Evolutionary conservation across 2,113 vertebrate genomes (phyloP).

Genomic region (Tympanuchus pallidicinctus): DNA sequence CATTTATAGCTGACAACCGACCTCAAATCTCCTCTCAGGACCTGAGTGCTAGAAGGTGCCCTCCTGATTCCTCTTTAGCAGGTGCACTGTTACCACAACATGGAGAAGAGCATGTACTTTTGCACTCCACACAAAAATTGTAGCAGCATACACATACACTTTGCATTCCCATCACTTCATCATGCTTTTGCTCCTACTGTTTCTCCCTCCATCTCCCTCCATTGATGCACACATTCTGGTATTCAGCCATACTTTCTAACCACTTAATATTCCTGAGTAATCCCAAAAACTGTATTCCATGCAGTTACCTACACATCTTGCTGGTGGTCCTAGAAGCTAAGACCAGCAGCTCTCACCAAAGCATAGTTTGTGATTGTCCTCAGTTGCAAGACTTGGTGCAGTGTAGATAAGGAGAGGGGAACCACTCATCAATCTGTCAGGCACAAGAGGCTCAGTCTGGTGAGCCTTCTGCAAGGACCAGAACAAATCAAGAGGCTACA

Average conservation of each 20-base stretch:
- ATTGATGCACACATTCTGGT: background rate
- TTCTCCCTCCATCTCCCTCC: background rate
- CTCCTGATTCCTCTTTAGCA: background rate
- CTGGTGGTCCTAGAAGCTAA: background rate
- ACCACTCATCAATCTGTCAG: background rate
- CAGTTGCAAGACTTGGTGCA: fast-evolving
- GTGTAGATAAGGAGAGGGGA: background rate
- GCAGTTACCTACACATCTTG: background rate
- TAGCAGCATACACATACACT: background rate
- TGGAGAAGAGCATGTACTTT: background rate
- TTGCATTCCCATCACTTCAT: background rate
- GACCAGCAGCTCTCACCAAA: background rate
- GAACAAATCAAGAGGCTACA: background rate
- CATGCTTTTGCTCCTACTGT: background rate
- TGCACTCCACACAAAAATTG: background rate
- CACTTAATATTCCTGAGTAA: background rate
- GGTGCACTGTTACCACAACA: background rate
- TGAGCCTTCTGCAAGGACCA: background rate
- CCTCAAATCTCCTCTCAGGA: background rate
- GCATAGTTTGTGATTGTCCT: fast-evolving
- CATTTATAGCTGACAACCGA: background rate
- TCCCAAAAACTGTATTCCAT: background rate
- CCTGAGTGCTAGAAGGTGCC: background rate
- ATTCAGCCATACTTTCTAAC: background rate
- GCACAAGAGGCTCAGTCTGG: background rate